phyloP scores from a whole-genome alignment of 2,113 vertebrate genomes.

The Andinoacara biseriatus region DNA sequence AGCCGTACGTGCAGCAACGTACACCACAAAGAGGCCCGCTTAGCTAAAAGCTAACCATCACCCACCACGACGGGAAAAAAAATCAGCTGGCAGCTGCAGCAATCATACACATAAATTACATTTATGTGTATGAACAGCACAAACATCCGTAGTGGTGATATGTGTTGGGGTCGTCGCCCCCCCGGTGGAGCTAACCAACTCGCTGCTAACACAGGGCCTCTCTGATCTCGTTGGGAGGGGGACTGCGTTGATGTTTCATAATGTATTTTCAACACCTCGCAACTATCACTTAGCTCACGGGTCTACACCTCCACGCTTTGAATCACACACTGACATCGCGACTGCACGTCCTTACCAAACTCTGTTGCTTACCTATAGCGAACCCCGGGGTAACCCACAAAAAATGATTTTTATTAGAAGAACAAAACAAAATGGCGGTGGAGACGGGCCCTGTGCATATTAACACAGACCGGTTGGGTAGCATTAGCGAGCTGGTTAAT shows the following conservation, averaged over 20 bases:
- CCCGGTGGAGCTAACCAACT: constrained; percentile 9
- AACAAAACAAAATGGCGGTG: constrained; percentile 87
- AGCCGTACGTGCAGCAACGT: constrained; percentile 43
- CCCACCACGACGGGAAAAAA: neutral
- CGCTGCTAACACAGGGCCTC: constrained; percentile 61
- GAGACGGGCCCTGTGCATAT: constrained; percentile 60
- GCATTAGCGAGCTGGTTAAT: neutral
- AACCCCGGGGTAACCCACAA: neutral
- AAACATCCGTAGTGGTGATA: neutral
- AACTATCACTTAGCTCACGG: constrained; percentile 7
- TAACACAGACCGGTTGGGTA: constrained; percentile 32
- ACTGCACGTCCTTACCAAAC: neutral
- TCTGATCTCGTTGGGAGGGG: constrained; percentile 65
- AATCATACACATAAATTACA: no score
- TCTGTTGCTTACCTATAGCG: no score
- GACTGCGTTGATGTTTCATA: constrained; percentile 74
- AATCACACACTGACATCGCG: neutral
- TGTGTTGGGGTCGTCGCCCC: neutral
- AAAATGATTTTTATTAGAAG: constrained; percentile 63
- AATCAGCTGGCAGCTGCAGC: neutral
- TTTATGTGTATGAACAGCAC: neutral
- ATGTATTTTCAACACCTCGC: constrained; percentile 53
- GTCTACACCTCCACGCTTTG: neutral
- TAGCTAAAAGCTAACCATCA: constrained; percentile 4
- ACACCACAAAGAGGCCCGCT: constrained; percentile 35